Evolutionary conservation across 2,888 invertebrate species (phyloP), one percentile per base, ranked within the genome.

Genomic region (Lasius platythorax): DNA sequence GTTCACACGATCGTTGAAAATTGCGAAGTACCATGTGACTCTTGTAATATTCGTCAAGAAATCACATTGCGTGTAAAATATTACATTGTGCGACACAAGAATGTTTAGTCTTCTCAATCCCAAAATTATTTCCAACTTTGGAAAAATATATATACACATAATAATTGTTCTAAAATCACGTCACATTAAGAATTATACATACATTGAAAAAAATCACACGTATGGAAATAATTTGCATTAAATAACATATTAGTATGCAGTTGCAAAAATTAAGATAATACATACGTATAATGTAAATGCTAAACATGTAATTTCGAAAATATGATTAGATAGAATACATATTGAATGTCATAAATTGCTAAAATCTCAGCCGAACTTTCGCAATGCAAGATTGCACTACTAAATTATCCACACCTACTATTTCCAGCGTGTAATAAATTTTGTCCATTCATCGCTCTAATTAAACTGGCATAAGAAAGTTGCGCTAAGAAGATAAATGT

Each of bases 401-500:
- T 68, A 53, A 78, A 78, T 68, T 68, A 78, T n/a, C 46, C 46
- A 46, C 43, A 75, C 63, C 53, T 9, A 68, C 78, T 78, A 78
- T 78, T 78, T 68, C 56, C 56, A 28, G 68, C 53, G 46, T 15
- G 40, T 68, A 68, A 78, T 78, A 78, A 78, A 78, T 78, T 78
- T 40, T 15, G 9, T 40, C 68, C 68, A 78, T 78, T 78, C 68
- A 78, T 78, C 68, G 78, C 30, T 56, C 53, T 78, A 78, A 78
- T 78, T 68, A 78, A 78, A 78, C 68, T 68, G 40, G 78, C 67
- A 53, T 76, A 78, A 78, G 78, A 78, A 78, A 78, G 68, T 78
- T 78, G 53, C 67, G 67, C 67, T 67, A 68, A 68, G 28, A 56
- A 78, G 68, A 78, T 78, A 78, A 78, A 78, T 78, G 68, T 78